A percentile compares a stretch with the other conserved stretches of the same genome.
Conservation (phyloP, 2,113 vertebrate genomes). For the Trematomus loennbergii region DNA sequence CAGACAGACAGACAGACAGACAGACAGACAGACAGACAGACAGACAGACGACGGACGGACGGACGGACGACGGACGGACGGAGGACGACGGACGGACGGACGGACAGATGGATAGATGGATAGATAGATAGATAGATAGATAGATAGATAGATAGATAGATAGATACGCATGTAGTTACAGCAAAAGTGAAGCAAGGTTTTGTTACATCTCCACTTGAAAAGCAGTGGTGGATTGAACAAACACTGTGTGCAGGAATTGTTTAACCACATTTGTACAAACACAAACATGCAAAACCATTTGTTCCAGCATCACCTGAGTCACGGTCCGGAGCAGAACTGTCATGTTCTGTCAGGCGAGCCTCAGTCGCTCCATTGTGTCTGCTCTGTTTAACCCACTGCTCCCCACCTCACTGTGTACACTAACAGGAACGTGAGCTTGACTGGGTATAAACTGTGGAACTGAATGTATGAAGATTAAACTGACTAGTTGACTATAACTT, state of each 20-base stretch:
- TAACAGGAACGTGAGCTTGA: background rate
- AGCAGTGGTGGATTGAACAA: background rate
- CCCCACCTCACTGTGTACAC: background rate
- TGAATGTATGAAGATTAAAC: background rate
- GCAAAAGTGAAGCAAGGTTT: no score
- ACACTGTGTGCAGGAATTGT: no score
- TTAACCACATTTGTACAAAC: background rate
- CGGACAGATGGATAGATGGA: no score
- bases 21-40: no score
- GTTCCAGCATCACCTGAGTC: background rate
- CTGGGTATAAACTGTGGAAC: background rate
- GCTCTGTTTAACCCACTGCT: background rate
- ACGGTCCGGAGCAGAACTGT: background rate
- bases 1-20: no score
- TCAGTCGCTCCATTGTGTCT: background rate
- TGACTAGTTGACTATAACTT: background rate
- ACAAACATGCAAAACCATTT: background rate
- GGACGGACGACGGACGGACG: no score
- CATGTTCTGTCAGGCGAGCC: background rate
- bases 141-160: no score
- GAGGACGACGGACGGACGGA: no score
- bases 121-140: no score
- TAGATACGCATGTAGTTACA: no score
- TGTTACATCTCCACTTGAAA: background rate
- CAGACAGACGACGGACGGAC: no score